phyloP scores from a whole-genome alignment of 2,113 vertebrate genomes.

The Mesitornis unicolor region DNA sequence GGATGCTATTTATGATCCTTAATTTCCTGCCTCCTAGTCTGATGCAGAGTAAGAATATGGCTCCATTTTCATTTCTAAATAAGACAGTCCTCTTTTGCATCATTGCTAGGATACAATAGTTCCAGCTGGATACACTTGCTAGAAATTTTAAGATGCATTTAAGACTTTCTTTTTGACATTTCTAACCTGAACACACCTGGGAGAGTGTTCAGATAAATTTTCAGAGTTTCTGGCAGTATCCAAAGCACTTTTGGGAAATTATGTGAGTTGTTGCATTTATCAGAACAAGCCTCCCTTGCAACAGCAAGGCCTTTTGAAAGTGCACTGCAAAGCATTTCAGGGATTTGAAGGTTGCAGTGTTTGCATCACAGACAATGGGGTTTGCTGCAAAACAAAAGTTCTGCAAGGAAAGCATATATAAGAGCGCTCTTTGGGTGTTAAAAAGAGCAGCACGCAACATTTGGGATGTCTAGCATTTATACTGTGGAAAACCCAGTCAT shows the following conservation, averaged over 20 bases:
- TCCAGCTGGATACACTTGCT: neutral
- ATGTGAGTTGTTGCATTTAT: neutral
- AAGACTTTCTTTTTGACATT: neutral
- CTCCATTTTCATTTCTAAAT: neutral
- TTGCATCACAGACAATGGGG: neutral
- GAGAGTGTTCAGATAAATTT: neutral
- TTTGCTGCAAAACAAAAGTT: constrained; percentile 6
- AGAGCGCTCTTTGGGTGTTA: neutral
- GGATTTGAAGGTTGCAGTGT: constrained; percentile 32
- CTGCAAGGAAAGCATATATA: neutral
- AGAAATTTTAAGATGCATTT: neutral
- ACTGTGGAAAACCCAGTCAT: neutral
- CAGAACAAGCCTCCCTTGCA: neutral
- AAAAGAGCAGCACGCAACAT: neutral
- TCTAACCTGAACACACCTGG: neutral
- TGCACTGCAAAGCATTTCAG: neutral
- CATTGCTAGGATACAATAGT: neutral
- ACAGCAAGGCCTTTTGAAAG: neutral
- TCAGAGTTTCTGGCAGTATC: neutral
- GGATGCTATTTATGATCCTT: neutral
- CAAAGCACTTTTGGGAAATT: neutral
- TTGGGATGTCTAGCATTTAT: neutral
- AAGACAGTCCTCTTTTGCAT: neutral
- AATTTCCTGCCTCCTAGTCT: neutral
- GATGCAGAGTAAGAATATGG: neutral